Percentiles rank a stretch among this genome's conserved stretches.
phyloP scores from a whole-genome alignment of 2,797 vertebrate genomes.

The Macropodus opercularis region DNA sequence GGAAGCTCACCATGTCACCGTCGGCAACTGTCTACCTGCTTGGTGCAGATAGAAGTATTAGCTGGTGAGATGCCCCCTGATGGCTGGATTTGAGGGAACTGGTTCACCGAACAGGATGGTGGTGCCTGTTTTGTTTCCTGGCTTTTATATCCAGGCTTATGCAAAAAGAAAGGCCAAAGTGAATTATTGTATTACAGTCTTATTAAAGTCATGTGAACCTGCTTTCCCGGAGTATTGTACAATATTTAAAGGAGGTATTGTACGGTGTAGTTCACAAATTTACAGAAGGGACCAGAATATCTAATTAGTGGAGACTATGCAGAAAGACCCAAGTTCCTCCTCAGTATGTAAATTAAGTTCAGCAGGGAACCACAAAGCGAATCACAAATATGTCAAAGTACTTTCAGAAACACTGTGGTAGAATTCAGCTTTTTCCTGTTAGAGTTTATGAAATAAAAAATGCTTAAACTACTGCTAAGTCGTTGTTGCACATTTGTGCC shows the following conservation, averaged over 20 bases:
- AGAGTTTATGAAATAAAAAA: background rate
- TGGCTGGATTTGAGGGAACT: conserved; percentile 20
- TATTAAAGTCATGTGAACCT: background rate
- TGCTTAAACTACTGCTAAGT: conserved; percentile 5
- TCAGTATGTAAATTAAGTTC: background rate
- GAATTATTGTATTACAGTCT: background rate
- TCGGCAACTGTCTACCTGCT: conserved; percentile 40
- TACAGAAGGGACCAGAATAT: background rate
- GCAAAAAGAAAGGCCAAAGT: background rate
- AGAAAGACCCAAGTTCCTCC: background rate
- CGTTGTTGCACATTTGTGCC: conserved; percentile 1
- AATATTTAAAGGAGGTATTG: background rate
- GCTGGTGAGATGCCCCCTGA: conserved; percentile 17
- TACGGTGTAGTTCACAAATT: too few species aligned
- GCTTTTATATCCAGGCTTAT: background rate
- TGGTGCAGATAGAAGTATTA: conserved; percentile 51
- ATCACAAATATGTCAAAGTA: background rate
- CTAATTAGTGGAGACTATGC: background rate
- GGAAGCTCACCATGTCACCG: conserved; percentile 5
- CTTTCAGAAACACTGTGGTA: background rate
- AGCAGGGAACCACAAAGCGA: background rate
- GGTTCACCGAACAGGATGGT: conserved; percentile 17
- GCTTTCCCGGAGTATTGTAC: background rate
- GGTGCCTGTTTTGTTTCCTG: background rate
- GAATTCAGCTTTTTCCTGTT: background rate